Conservation (phyloP, 2,113 vertebrate species). For the Micronisus gabar region DNA sequence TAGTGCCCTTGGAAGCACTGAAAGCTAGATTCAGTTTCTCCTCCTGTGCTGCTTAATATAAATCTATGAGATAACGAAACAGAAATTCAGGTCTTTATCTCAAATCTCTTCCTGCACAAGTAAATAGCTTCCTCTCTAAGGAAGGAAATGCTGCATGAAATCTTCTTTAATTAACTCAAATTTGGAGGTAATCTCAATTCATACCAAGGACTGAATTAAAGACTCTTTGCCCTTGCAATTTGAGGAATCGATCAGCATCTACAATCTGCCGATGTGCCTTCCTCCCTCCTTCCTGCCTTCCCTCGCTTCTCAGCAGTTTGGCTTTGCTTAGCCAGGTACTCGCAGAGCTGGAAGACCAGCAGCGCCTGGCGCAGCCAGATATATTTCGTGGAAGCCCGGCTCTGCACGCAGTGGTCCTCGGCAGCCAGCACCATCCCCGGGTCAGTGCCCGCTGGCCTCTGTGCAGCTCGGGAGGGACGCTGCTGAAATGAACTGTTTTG, state of each 20-base stretch:
- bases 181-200: not conserved
- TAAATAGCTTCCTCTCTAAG: not conserved
- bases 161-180: not conserved
- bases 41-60: not conserved
- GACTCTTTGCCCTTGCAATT: not conserved
- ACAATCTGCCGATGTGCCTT: not conserved
- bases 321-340: not conserved
- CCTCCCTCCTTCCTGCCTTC: not conserved
- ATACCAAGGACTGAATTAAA: not conserved
- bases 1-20: not conserved
- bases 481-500: not conserved
- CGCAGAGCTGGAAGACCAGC: not conserved
- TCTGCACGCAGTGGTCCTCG: not conserved
- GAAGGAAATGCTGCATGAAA: not conserved
- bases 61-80: not conserved
- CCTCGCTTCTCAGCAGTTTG: rapidly evolving
- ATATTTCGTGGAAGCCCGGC: not conserved
- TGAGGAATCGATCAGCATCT: not conserved
- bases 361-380: not conserved
- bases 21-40: not conserved
- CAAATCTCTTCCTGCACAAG: not conserved
- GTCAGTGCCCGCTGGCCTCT: rapidly evolving
- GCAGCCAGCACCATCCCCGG: not conserved
- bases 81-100: not conserved
- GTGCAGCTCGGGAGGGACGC: rapidly evolving